Percentiles rank a stretch among this genome's conserved stretches.
phyloP scores from a whole-genome alignment of 2,888 invertebrate genomes.

The Hypselothyrea guttata region DNA sequence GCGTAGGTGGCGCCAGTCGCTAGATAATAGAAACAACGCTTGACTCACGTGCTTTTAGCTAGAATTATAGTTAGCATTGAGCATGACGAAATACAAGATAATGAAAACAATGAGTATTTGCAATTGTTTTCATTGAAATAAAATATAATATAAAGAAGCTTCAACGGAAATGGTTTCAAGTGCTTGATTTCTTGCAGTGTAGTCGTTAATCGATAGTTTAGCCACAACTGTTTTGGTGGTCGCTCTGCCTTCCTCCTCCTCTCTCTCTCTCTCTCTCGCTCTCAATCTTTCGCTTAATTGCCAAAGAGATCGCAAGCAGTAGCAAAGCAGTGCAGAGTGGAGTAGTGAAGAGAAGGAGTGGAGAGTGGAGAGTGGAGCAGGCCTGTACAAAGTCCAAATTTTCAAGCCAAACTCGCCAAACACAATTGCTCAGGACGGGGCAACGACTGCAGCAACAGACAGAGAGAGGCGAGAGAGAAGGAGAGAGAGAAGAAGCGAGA shows the following conservation, averaged over 20 bases:
- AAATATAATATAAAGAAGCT: no score
- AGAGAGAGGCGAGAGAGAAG: background rate
- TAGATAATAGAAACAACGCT: background rate
- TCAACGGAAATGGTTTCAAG: no score
- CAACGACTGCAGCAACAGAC: conserved; percentile 43
- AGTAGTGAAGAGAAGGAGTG: background rate
- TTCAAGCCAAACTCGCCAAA: conserved; percentile 72
- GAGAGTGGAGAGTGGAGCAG: background rate
- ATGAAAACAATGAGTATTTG: background rate
- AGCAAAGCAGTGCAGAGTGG: conserved; percentile 54
- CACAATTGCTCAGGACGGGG: conserved; percentile 66
- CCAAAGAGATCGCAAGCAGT: conserved; percentile 65
- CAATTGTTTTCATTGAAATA: background rate
- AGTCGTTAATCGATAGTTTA: no score
- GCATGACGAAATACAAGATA: no score
- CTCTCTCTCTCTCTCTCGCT: background rate
- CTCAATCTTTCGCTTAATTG: conserved; percentile 1
- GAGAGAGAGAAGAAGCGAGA: background rate
- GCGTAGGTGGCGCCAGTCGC: background rate
- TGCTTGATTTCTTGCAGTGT: no score
- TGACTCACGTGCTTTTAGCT: background rate
- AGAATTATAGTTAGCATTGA: no score
- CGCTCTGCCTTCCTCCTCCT: conserved; percentile 16
- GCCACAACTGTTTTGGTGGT: conserved; percentile 47
- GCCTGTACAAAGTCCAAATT: conserved; percentile 66